These are phyloP conservation scores for Theristicus caerulescens DNA, from an alignment of 2,113 vertebrate species.

Conservation along the genomic window DNA sequence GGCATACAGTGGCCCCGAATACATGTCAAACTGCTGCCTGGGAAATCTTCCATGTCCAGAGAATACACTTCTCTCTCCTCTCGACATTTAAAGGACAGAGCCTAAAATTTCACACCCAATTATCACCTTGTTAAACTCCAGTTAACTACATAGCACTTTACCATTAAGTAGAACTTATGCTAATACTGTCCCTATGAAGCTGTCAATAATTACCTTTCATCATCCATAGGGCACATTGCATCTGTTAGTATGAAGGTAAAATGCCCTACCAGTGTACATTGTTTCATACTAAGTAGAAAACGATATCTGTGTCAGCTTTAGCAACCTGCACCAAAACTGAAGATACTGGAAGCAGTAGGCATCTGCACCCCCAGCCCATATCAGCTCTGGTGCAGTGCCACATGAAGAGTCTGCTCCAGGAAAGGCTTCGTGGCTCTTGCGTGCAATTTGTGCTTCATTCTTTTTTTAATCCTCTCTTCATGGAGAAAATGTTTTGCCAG, in stretches of 20 bases:
- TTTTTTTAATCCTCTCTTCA: neutral
- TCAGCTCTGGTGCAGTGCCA: neutral
- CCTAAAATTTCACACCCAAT: neutral
- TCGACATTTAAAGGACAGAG: neutral
- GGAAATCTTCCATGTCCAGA: neutral
- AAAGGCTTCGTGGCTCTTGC: neutral
- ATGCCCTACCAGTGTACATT: neutral
- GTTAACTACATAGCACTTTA: neutral
- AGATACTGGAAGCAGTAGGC: neutral
- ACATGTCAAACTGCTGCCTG: neutral
- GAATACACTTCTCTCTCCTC: neutral
- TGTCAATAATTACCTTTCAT: neutral
- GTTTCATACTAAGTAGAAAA: neutral
- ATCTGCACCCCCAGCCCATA: neutral
- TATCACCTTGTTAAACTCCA: neutral
- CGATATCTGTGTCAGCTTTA: neutral
- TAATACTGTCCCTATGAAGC: neutral
- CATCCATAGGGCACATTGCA: neutral
- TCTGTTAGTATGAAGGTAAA: neutral
- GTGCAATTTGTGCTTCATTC: neutral
- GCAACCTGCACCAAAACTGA: neutral
- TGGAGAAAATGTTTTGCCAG: neutral
- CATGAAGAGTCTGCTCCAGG: neutral
- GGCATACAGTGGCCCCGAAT: neutral
- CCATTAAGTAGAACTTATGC: neutral